Evolutionary conservation across 2,888 invertebrate genomes (phyloP), one percentile per base, ranked within the genome.

Genomic region (Bombylius discolor): DNA sequence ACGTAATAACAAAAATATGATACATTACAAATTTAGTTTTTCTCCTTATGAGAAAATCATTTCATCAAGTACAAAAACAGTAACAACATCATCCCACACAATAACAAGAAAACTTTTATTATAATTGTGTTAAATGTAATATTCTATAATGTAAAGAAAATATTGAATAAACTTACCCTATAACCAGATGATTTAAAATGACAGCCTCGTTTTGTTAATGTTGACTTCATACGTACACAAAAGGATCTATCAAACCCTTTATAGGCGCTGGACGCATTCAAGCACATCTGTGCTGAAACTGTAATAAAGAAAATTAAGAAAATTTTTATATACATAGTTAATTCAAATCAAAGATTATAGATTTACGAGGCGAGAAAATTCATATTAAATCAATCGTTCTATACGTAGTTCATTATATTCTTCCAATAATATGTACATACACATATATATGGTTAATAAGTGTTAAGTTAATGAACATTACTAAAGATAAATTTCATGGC

Each of bases 211-310:
- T 97, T 97, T 52, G 97, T 96, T 60, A 97, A 79, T 0, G 97
- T 97, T 55, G 97, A 97, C 73, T 97, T 97, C 96, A 97, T 97
- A 63, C 97, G 81, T 51, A 97, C 81, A 75, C 96, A 97, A 76
- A 95, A 94, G 48, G 93, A 90, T 67, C 94, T 77, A 67, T 94
- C 93, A 76, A 89, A 83, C 46, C 93, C 93, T 70, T 89, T 86
- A 76, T 85, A 93, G 61, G 82, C 76, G 55, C 81, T 77, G 58
- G 81, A 82, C 13, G 85, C 81, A 52, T 81, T 81, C 63, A 91
- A 75, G 55, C 83, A 82, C 92, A 92, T 92, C 69, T 86, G 81
- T 61, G 90, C 82, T 55, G 91, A 86, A 62, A 92, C 92, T 91
- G 78, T 59, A 72, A 72, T 67, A 61, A 68, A 69, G 23, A 23